Evolutionary conservation across 2,113 vertebrate genomes (phyloP), one percentile per base, ranked within the genome.

Genomic region (Propithecus coquereli): DNA sequence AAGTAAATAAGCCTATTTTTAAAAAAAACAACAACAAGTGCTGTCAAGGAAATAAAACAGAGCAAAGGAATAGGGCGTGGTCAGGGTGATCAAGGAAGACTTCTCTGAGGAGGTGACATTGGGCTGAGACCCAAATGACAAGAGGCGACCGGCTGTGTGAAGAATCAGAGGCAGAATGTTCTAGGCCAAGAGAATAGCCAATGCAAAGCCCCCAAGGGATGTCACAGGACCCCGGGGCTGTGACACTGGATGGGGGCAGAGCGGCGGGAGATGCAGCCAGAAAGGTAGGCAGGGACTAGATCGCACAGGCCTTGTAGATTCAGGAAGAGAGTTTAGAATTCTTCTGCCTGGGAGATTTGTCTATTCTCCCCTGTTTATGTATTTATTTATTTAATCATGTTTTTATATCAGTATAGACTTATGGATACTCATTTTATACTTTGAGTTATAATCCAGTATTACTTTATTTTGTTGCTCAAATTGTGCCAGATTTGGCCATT

Each of bases 271-370:
- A 50, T 0, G 18, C n/a, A 32, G 63, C 0, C 7, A 2, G 16
- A 27, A 23, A 89, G 5, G 37, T 3, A 9, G 10, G 6, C 43
- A 32, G 37, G 16, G 27, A n/a, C 2, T 4, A 34, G 7, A 12
- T 59, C 37, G 34, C 1, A 14, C 1, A 10, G 34, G 16, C 10
- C 37, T 32, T 59, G 20, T 10, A 11, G 27, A 2, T 59, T 0
- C 50, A 20, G 37, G 34, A 68, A 65, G 59, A 61, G 23, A 14
- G 86, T 52, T 66, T 12, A 47, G 37, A 23, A 2, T 12, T 90
- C 68, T 70, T 74, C 71, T 73, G 2, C 22, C 1, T 50, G 27
- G 32, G 30, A 81, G 1, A 43, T 22, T 73, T 68, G n/a, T 76
- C 61, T 70, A 0, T 66, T 59, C 25, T 37, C 37, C 10, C 3